These are phyloP conservation scores for Mythimna loreyi DNA, from an alignment of 2,888 invertebrate genomes.

Conservation along the genomic window DNA sequence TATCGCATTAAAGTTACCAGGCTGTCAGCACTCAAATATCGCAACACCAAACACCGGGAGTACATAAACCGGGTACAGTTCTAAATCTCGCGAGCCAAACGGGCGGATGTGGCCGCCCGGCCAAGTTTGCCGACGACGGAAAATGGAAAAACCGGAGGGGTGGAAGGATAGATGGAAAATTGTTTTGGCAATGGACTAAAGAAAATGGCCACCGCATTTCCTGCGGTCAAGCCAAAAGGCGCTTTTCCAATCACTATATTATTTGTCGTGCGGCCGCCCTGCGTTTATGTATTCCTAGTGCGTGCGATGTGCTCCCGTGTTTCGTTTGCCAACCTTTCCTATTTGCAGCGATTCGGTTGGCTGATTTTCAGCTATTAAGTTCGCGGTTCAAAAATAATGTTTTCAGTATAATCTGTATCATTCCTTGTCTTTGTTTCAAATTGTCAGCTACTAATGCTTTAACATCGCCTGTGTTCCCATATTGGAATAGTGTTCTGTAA, in stretches of 20 bases:
- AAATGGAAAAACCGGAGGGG: constrained; percentile 80
- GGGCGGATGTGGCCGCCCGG: constrained; percentile 74
- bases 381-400: constrained; percentile 40
- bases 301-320: constrained; percentile 65
- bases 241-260: constrained; percentile 82
- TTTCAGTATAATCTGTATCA: constrained; percentile 9
- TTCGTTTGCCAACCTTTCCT: constrained; percentile 63
- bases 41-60: constrained; percentile 59
- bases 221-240: constrained; percentile 77
- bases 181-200: constrained; percentile 89
- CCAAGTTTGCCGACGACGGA: constrained; percentile 83
- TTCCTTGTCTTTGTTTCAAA: background rate
- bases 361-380: constrained; percentile 58
- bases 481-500: constrained; percentile 30
- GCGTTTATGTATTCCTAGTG: constrained; percentile 80
- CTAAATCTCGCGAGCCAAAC: constrained; percentile 77
- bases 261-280: constrained; percentile 70
- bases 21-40: constrained; percentile 62
- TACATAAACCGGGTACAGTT: constrained; percentile 69
- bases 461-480: background rate
- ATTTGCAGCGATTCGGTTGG: constrained; percentile 55
- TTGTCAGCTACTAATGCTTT: background rate
- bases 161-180: constrained; percentile 74
- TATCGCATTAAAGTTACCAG: constrained; percentile 55
- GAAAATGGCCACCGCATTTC: constrained; percentile 85